Percentiles rank a stretch among this genome's conserved stretches.
Conservation (phyloP, 2,888 invertebrate species). For the Furcula furcula region DNA sequence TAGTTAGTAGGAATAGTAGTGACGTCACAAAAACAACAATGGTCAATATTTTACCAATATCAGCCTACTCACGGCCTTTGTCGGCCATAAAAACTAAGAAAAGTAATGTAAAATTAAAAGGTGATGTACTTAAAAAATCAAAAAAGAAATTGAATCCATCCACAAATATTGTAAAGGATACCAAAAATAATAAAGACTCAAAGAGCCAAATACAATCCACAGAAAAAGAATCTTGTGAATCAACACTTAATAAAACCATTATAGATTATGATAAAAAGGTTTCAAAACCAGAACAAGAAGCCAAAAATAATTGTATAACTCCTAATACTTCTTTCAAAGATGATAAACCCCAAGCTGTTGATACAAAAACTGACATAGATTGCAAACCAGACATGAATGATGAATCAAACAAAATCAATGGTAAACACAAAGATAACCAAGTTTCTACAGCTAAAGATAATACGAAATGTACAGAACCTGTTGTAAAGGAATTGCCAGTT, state of each 20-base stretch:
- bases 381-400: no score
- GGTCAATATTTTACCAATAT: slow-evolving; percentile 75
- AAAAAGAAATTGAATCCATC: slow-evolving; percentile 35
- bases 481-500: slow-evolving; percentile 7
- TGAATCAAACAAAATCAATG: slow-evolving; percentile 15
- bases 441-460: slow-evolving; percentile 12
- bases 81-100: slow-evolving; percentile 63
- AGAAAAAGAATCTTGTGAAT: slow-evolving; percentile 9
- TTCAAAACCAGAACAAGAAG: neutral
- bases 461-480: slow-evolving; percentile 11
- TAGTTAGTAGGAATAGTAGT: slow-evolving; percentile 56
- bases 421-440: slow-evolving; percentile 14
- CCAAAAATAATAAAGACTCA: slow-evolving; percentile 9
- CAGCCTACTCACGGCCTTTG: slow-evolving; percentile 70
- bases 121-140: slow-evolving; percentile 34
- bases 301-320: slow-evolving; percentile 1
- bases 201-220: slow-evolving; percentile 9
- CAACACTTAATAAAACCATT: slow-evolving; percentile 4
- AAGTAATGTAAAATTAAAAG: slow-evolving; percentile 46
- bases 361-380: slow-evolving; percentile 12
- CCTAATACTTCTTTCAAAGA: slow-evolving; percentile 1
- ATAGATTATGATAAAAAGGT: neutral
- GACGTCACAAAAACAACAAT: slow-evolving; percentile 75
- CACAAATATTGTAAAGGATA: slow-evolving; percentile 11
- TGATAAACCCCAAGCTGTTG: slow-evolving; percentile 4